Evolutionary conservation across 2,888 invertebrate genomes (phyloP).

Genomic region (Eupeodes luniger): DNA sequence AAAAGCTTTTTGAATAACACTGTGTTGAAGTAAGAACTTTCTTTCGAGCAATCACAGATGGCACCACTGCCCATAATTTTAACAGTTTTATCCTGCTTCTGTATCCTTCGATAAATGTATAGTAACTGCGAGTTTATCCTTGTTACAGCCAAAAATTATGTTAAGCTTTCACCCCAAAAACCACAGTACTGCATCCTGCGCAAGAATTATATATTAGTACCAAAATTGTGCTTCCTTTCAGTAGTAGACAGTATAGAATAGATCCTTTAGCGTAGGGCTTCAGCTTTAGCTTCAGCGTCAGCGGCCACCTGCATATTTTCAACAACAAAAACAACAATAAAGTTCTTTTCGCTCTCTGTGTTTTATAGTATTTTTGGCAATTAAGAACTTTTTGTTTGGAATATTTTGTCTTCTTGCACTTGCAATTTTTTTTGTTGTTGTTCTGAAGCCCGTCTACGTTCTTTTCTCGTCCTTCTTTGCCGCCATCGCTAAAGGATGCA

Average conservation of each 20-base stretch:
- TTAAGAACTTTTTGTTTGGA: conserved; percentile 62
- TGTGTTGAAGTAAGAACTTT: conserved; percentile 18
- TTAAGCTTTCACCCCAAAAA: conserved; percentile 59
- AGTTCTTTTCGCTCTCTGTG: neutral
- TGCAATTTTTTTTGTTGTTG: neutral
- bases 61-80: conserved; percentile 48
- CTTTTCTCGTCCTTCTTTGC: neutral
- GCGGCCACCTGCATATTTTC: conserved; percentile 30
- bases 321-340: neutral
- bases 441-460: conserved; percentile 20
- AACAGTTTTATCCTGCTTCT: neutral
- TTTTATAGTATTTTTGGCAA: conserved; percentile 62
- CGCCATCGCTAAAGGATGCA: too few species aligned
- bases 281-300: neutral
- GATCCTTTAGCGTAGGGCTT: conserved; percentile 25
- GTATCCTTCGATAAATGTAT: too few species aligned
- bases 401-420: conserved; percentile 36
- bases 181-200: conserved; percentile 64
- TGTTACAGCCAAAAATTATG: conserved; percentile 15
- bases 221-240: conserved; percentile 41
- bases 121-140: neutral
- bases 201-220: conserved; percentile 5
- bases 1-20: conserved; percentile 42
- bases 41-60: conserved; percentile 58
- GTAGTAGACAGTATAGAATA: neutral